These are phyloP conservation scores for Rhynchotus rufescens DNA, from an alignment of 2,797 vertebrate genomes.

Conservation along the genomic window DNA sequence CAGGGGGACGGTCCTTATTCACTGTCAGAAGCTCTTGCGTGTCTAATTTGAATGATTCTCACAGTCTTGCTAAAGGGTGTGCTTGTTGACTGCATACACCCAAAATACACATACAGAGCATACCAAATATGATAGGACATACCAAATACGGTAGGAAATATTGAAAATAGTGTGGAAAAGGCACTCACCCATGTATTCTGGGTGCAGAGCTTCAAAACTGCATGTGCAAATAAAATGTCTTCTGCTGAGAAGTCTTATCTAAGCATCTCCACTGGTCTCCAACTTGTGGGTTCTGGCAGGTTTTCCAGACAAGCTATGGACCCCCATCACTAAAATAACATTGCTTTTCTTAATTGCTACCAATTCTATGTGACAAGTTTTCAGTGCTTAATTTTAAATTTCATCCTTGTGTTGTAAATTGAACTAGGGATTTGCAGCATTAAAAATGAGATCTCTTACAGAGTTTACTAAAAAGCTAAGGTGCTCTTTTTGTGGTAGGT, in stretches of 20 bases:
- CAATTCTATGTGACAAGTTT: neutral
- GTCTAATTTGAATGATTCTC: neutral
- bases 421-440: neutral
- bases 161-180: neutral
- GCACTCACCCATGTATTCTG: neutral
- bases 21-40: neutral
- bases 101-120: too few species aligned
- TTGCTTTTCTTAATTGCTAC: neutral
- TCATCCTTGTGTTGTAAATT: neutral
- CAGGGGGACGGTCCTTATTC: neutral
- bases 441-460: neutral
- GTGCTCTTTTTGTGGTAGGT: neutral
- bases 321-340: neutral
- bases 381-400: neutral
- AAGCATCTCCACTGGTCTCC: neutral
- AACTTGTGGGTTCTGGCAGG: neutral
- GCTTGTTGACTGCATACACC: neutral
- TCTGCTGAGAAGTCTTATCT: neutral
- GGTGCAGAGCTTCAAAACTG: neutral
- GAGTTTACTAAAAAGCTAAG: neutral
- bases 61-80: neutral
- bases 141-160: neutral
- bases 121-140: neutral
- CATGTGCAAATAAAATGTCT: neutral
- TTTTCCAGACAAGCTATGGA: neutral